These are phyloP conservation scores for Sinocyclocheilus maitianheensis DNA, from an alignment of 2,113 vertebrate genomes.

Conservation along the genomic window DNA sequence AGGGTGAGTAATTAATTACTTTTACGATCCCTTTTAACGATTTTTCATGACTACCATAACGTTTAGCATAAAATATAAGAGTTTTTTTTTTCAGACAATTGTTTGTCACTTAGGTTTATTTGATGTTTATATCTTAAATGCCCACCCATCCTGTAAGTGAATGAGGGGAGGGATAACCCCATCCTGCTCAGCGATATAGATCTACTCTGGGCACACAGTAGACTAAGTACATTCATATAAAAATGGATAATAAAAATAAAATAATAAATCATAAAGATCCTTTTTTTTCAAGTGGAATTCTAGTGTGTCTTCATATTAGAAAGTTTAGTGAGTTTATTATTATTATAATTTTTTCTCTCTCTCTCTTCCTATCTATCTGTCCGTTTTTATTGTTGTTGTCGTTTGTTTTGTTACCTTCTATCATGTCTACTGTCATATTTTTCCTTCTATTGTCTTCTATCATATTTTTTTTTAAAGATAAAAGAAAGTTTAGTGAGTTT, in stretches of 20 bases:
- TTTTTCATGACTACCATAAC: not conserved
- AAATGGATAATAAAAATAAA: not conserved
- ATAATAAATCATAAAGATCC: not conserved
- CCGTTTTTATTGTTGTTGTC: no score
- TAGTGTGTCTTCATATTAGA: not conserved
- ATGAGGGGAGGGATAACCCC: not conserved
- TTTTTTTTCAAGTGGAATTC: not conserved
- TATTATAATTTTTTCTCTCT: no score
- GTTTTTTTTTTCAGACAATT: not conserved
- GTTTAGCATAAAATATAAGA: not conserved
- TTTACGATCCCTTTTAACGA: no score
- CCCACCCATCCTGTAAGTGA: constrained; percentile 24
- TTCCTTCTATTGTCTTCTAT: no score
- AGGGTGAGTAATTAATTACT: no score
- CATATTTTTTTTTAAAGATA: no score
- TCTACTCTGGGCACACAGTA: not conserved
- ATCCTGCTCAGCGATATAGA: constrained; percentile 19
- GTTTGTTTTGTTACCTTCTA: no score
- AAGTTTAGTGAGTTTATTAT: no score
- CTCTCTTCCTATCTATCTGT: no score
- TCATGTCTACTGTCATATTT: no score
- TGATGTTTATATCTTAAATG: not conserved
- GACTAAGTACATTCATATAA: not conserved
- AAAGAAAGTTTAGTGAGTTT: not conserved
- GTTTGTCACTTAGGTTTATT: not conserved